Evolutionary conservation across 2,888 invertebrate species (phyloP), one percentile per base, ranked within the genome.

Genomic region (Diarsia dahlii): DNA sequence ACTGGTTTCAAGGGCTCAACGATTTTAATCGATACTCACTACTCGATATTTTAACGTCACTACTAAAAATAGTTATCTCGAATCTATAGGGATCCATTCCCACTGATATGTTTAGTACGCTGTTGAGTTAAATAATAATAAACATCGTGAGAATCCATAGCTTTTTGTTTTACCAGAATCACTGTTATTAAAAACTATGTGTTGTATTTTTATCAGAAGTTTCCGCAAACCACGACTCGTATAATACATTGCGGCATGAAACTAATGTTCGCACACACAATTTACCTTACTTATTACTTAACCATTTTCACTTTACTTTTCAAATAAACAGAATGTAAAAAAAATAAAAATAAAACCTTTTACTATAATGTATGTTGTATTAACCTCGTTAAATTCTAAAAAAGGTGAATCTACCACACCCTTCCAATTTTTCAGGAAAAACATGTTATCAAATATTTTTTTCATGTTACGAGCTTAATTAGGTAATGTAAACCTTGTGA

Each of bases 61-160:
- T 5, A 12, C 45, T 63, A 34, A 63, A 73, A 50, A 70, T 67
- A 67, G 39, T 52, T 28, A 56, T 69, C 65, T 58, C 45, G 15
- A 78, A 69, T 58, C 23, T 56, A n/a, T 56, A 46, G 34, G 69
- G n/a, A 60, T 65, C 45, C 46, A 63, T 63, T 45, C 64, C 23
- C 69, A 76, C 68, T 65, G 77, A 82, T 50, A 56, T 18, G 54
- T 77, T 45, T 62, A 63, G 72, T 18, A 72, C 81, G 54, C 58
- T 77, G 73, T 63, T 68, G 72, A 85, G 60, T 64, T 28, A 70
- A 74, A 82, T 65, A 82, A 76, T 67, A 79, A 84, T 73, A 85
- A 85, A 85, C 68, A 84, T 45, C 39, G 34, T 52, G 28, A 20
- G 64, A 56, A 77, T 52, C 54, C 66, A 58, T 58, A 76, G 52